Evolutionary conservation across 35 echinoderm and acorn worm species (phyloP), one percentile per base, ranked within the genome.

Genomic region (Eucidaris tribuloides): DNA sequence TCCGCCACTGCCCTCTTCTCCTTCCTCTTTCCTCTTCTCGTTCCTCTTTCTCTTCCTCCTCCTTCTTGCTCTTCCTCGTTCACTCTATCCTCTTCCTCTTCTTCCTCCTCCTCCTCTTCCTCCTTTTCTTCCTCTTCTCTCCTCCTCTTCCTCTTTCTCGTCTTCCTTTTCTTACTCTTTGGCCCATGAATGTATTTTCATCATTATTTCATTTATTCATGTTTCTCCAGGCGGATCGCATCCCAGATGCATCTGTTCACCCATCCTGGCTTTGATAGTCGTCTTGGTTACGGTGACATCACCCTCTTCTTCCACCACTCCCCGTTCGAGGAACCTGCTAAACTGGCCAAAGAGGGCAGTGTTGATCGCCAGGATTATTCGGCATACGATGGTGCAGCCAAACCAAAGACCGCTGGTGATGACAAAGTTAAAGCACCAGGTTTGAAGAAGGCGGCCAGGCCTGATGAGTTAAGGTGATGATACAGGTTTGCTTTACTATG

Each of bases 261-360:
- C 19, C 96, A 99, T 71, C 85, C 90, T 56, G 96, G 96, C 20
- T 99, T 93, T 63, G 96, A 99, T 57, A 84, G 68, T 55, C 60
- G 72, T 7, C 87, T 99, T 2, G 87, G 91, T 22, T 93, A 93
- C 22, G 96, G 96, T 39, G 96, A 99, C 45, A 71, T 99, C n/a
- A 85, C 90, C 33, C 85, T 99, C 22, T 90, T 93, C 50, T 99
- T 99, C 76, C 90, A 99, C 62, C 96, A 99, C 63, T 62, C 84
- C 6, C 85, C 93, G 2, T 88, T 77, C 19, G 85, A 77, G 6
- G 85, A 88, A 32, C 58, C 42, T 22, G 38, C 50, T 20, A 74
- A 74, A 50, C 85, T 48, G 18, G 50, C 58, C 43, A 79, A 88
- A 48, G 85, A 88, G 45, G 85, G 61, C 41, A 22, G 68, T 29